Evolutionary conservation across 1,140 invertebrate genomes (phyloP).

Genomic region (Dufourea novaeangliae): DNA sequence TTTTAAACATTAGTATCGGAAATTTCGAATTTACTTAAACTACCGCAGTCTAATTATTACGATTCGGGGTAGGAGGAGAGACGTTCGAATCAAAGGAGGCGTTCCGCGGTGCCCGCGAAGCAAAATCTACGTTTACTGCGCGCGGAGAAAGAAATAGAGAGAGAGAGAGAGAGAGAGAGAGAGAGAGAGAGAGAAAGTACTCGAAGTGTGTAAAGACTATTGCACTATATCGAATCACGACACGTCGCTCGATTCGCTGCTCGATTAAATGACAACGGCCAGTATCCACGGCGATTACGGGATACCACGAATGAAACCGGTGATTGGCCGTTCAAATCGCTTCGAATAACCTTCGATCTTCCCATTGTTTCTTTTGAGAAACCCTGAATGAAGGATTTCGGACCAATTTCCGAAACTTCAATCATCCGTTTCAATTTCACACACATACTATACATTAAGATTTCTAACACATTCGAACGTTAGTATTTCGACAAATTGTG

Average conservation of each 20-base stretch:
- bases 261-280: too few species aligned
- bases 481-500: too few species aligned
- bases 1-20: too few species aligned
- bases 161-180: slow-evolving; percentile 1
- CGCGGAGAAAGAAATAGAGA: slow-evolving; percentile 6
- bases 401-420: background rate
- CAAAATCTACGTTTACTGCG: slow-evolving; percentile 5
- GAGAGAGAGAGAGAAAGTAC: slow-evolving; percentile 11
- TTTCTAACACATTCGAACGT: background rate
- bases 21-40: too few species aligned
- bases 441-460: too few species aligned
- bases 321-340: background rate
- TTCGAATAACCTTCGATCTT: background rate
- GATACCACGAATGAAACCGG: background rate
- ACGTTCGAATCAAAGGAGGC: slow-evolving; percentile 33
- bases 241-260: slow-evolving; percentile 27
- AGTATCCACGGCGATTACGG: background rate
- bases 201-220: slow-evolving; percentile 34
- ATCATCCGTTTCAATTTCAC: too few species aligned
- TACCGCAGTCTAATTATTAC: too few species aligned
- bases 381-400: background rate
- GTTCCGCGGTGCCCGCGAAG: slow-evolving; percentile 28
- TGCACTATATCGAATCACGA: slow-evolving; percentile 43
- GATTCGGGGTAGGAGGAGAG: slow-evolving; percentile 15
- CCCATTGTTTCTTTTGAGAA: background rate